phyloP scores from a whole-genome alignment of 2,797 vertebrate species.

The Rhynchonycteris naso region DNA sequence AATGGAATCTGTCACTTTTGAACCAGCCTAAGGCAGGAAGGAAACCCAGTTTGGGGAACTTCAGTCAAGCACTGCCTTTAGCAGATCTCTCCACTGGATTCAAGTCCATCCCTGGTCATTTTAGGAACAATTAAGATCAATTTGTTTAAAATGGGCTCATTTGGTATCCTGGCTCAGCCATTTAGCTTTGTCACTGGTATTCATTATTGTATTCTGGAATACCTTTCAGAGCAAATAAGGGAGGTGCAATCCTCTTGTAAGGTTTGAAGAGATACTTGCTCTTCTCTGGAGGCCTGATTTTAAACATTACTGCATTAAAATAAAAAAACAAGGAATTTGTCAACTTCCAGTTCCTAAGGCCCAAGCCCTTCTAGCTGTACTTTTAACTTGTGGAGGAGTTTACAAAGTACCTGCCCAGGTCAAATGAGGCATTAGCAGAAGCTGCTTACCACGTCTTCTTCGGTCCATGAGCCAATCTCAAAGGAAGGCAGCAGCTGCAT shows the following conservation, averaged over 20 bases:
- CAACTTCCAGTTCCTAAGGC: neutral
- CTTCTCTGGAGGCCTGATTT: constrained; percentile 29
- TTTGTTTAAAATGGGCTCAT: neutral
- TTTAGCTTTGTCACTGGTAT: neutral
- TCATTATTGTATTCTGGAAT: neutral
- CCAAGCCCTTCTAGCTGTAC: neutral
- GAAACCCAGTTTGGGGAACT: neutral
- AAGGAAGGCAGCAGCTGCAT: constrained; percentile 95
- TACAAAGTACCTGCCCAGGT: constrained; percentile 14
- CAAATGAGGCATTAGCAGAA: neutral
- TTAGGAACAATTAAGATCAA: neutral
- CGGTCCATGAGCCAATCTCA: constrained; percentile 96
- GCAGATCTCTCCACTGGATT: neutral
- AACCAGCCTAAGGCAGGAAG: neutral
- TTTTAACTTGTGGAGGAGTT: neutral
- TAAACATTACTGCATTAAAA: constrained; percentile 45
- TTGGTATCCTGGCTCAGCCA: neutral
- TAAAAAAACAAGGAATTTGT: constrained; percentile 8
- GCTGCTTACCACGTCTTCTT: constrained; percentile 97
- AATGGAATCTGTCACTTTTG: neutral
- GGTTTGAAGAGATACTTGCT: constrained; percentile 10
- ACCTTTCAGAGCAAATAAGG: constrained; percentile 40
- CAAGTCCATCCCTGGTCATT: neutral
- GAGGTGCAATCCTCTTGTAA: neutral
- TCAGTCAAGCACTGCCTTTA: neutral